phyloP scores from a whole-genome alignment of 2,888 invertebrate species.

The Blera fallax region DNA sequence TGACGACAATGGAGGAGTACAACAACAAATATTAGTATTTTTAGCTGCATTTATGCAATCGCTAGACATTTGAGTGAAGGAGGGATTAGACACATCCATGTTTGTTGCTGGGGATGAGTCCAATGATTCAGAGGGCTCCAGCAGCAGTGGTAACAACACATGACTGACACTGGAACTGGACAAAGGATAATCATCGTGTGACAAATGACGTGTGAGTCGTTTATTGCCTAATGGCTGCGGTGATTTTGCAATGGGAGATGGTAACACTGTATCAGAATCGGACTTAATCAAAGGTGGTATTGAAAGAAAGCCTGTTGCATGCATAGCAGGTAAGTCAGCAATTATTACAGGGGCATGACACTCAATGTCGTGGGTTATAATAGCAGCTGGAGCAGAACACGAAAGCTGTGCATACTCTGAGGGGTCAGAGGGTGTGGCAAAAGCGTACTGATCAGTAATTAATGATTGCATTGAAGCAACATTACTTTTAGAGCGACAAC shows the following conservation, averaged over 20 bases:
- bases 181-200: conserved; percentile 54
- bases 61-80: conserved; percentile 38
- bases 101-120: conserved; percentile 51
- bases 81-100: not conserved
- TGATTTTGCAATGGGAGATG: conserved; percentile 1
- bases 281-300: conserved; percentile 11
- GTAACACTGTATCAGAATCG: conserved; percentile 34
- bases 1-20: conserved; percentile 50
- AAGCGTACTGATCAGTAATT: conserved; percentile 19
- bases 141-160: conserved; percentile 36
- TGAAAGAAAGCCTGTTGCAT: conserved; percentile 35
- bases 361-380: conserved; percentile 75
- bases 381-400: conserved; percentile 77
- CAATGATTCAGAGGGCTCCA: conserved; percentile 54
- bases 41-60: conserved; percentile 45
- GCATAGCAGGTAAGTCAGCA: conserved; percentile 18
- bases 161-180: conserved; percentile 1
- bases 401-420: conserved; percentile 77
- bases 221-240: not conserved
- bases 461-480: conserved; percentile 56
- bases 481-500: conserved; percentile 46
- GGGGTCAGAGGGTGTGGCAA: conserved; percentile 11
- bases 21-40: conserved; percentile 48
- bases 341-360: conserved; percentile 38
- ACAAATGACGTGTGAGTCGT: conserved; percentile 56